Percentiles rank a stretch among this genome's conserved stretches.
Conservation (phyloP, 2,797 vertebrate genomes). For the Taenioides sp. region DNA sequence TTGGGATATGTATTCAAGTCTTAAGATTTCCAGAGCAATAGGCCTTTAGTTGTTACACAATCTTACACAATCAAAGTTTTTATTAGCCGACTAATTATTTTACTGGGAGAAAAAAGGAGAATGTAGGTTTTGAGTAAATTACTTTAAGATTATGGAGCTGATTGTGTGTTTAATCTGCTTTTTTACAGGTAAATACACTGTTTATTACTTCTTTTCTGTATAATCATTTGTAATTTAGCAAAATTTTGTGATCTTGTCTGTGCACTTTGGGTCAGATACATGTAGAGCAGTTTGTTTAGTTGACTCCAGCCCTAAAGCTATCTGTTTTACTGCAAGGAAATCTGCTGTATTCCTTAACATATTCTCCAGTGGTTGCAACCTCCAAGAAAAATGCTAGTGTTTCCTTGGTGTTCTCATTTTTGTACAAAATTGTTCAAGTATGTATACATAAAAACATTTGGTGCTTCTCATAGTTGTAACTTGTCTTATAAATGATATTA, state of each 20-base stretch:
- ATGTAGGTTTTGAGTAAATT: too few relatives aligned
- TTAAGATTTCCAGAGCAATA: not conserved
- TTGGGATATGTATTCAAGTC: too few relatives aligned
- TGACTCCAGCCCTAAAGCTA: not conserved
- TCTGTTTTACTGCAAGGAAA: not conserved
- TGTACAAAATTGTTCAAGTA: conserved; percentile 99
- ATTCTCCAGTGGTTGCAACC: conserved; percentile 91
- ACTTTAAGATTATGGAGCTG: too few relatives aligned
- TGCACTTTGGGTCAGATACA: too few relatives aligned
- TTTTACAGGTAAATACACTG: too few relatives aligned
- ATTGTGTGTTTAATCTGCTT: too few relatives aligned
- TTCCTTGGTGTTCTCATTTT: conserved; percentile 96
- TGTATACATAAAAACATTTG: conserved; percentile 23
- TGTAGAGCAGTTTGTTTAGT: not conserved
- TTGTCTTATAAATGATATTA: not conserved
- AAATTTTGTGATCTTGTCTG: too few relatives aligned
- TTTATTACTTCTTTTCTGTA: too few relatives aligned
- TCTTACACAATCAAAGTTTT: too few relatives aligned
- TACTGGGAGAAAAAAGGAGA: too few relatives aligned
- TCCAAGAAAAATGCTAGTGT: conserved; percentile 98
- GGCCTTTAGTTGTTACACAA: not conserved
- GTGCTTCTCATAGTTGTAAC: not conserved
- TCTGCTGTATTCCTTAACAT: conserved; percentile 53
- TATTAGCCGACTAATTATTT: too few relatives aligned
- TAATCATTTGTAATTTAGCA: too few relatives aligned